Evolutionary conservation across 1,140 invertebrate species (phyloP), one percentile per base, ranked within the genome.

Genomic region (Phortica variegata): DNA sequence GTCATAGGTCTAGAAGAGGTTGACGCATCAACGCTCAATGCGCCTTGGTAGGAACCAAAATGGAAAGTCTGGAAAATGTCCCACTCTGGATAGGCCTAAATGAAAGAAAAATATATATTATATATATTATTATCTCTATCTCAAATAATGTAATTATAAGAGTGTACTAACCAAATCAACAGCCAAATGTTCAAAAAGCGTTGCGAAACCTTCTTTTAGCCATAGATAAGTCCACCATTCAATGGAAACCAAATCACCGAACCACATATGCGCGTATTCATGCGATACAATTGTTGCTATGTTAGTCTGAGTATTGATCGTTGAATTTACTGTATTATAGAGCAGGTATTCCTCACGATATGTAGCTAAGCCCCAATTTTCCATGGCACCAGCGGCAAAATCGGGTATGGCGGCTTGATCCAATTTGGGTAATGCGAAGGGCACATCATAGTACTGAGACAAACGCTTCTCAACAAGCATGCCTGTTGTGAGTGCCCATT

Each of bases 61-160:
- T 88, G 79, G 73, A 91, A 94, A 66, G 88, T 83, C 57, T 91
- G 86, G 82, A 87, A 84, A 82, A 91, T 88, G 59, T 82, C 81
- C 88, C 87, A 91, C 44, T 80, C 69, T 6, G 81, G 79, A 43
- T 81, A 80, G 17, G 86, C 81, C 77, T 83, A 58, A 7, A 31
- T 23, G 12, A 26, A 21, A 19, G 19, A 8, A 29, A 29, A 32
- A 34, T 0, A 33, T 32, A 4, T 19, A 5, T 37, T 37, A 37
- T 37, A 8, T 13, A 6, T 36, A 36, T 8, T 5, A 36, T n/a
- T n/a, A n/a, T n/a, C n/a, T n/a, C n/a, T n/a, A n/a, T n/a, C n/a
- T n/a, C n/a, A n/a, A n/a, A n/a, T n/a, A 21, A 12, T 18, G 8
- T 12, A 16, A 7, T 9, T 8, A 2, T 26, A 9, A 17, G n/a